Conservation (phyloP, 2,113 vertebrate species). For the Beaufortia kweichowensis region DNA sequence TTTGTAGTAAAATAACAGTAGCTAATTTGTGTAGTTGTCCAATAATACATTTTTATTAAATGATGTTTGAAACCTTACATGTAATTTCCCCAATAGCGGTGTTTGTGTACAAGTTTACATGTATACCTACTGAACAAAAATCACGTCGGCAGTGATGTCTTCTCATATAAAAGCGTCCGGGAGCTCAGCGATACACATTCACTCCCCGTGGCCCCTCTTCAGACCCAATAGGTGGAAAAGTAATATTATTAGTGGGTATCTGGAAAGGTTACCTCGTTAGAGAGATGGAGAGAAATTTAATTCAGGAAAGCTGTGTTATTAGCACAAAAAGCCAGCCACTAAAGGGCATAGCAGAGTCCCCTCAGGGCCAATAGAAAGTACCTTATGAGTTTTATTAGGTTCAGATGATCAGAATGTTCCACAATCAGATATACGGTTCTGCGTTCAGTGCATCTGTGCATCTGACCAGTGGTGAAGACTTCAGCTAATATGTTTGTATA, state of each 20-base stretch:
- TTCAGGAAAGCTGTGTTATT: conserved; percentile 51
- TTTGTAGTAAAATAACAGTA: no score
- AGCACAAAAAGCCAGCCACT: conserved; percentile 49
- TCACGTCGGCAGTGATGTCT: no score
- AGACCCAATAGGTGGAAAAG: conserved; percentile 43
- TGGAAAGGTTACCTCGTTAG: conserved; percentile 62
- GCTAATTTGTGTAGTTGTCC: no score
- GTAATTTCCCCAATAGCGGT: no score
- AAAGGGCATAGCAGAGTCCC: conserved; percentile 49
- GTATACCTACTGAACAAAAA: no score
- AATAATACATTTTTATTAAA: no score
- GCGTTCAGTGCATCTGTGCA: conserved; percentile 7
- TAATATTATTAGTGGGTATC: conserved; percentile 61
- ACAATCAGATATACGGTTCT: conserved; percentile 29
- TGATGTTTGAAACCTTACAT: no score
- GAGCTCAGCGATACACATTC: conserved; percentile 1
- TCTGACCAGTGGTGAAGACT: not conserved
- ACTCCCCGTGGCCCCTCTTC: conserved; percentile 19
- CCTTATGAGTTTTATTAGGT: conserved; percentile 45
- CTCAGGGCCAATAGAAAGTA: conserved; percentile 33
- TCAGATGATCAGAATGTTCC: conserved; percentile 37
- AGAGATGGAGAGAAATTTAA: conserved; percentile 53
- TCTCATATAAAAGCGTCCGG: conserved; percentile 46
- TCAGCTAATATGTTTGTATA: not conserved
- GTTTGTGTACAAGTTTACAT: no score